Percentiles rank a stretch among this genome's conserved stretches.
phyloP scores from a whole-genome alignment of 2,797 vertebrate species.

The Taenioides sp. region DNA sequence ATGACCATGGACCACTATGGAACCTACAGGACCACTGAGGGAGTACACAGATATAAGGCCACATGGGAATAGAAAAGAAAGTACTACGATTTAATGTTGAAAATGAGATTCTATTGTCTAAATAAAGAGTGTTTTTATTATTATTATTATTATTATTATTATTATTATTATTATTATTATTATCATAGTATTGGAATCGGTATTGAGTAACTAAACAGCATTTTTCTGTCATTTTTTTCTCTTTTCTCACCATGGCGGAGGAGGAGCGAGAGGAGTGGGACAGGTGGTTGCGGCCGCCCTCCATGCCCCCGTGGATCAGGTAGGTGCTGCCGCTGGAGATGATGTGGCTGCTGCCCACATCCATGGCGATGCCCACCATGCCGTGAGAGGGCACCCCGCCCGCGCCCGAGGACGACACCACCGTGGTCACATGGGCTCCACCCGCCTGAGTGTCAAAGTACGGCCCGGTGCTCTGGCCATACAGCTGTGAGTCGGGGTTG shows the following conservation, averaged over 20 bases:
- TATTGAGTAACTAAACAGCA: neutral
- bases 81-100: no score
- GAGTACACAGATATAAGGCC: no score
- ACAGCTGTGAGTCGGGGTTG: conserved; percentile 91
- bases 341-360: conserved; percentile 89
- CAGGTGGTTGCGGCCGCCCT: conserved; percentile 87
- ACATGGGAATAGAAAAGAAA: no score
- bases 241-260: conserved; percentile 90
- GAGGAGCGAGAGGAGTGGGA: conserved; percentile 94
- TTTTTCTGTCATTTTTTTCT: neutral
- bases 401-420: conserved; percentile 87
- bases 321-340: conserved; percentile 93
- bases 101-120: no score
- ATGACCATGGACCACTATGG: no score
- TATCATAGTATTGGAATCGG: no score
- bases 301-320: conserved; percentile 92
- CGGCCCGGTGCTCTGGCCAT: conserved; percentile 84
- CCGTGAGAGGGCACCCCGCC: conserved; percentile 84
- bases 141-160: no score
- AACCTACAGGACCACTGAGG: no score
- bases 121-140: no score
- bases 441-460: conserved; percentile 92
- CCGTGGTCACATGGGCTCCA: conserved; percentile 89
- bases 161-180: no score
- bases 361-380: conserved; percentile 98